These are phyloP conservation scores for Tragelaphus imberbis DNA, from an alignment of 2,113 vertebrate species.

Conservation along the genomic window DNA sequence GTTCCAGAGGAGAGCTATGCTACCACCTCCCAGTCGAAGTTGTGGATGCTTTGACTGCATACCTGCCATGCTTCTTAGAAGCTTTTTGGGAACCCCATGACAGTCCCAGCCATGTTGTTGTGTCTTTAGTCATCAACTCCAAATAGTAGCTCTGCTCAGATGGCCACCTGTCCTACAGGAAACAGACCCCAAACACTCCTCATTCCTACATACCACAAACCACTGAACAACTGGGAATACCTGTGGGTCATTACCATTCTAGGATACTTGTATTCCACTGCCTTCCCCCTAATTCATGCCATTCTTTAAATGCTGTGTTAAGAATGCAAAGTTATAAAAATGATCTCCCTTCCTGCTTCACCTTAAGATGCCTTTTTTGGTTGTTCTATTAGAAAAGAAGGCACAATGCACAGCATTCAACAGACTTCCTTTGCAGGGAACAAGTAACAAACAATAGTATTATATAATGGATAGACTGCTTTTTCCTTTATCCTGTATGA, in stretches of 20 bases:
- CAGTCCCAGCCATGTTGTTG: background rate
- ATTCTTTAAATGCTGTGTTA: background rate
- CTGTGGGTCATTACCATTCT: background rate
- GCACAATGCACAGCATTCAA: background rate
- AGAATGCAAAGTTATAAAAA: background rate
- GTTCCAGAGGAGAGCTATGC: background rate
- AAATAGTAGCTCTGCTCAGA: background rate
- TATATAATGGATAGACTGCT: background rate
- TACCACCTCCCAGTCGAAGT: background rate
- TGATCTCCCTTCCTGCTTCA: background rate
- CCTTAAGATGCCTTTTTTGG: background rate
- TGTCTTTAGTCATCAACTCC: slow-evolving; percentile 5
- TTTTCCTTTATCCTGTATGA: background rate
- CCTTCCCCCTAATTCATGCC: background rate
- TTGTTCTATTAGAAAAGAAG: slow-evolving; percentile 28
- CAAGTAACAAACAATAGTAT: background rate
- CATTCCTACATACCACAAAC: background rate
- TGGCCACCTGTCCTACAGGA: slow-evolving; percentile 17
- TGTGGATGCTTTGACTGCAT: background rate
- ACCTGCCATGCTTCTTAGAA: background rate
- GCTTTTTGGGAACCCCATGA: background rate
- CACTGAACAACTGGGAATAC: background rate
- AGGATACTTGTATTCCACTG: background rate
- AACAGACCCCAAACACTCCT: background rate
- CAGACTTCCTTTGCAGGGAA: background rate